These are phyloP conservation scores for Xenops minutus DNA, from an alignment of 2,797 vertebrate species.

Conservation along the genomic window DNA sequence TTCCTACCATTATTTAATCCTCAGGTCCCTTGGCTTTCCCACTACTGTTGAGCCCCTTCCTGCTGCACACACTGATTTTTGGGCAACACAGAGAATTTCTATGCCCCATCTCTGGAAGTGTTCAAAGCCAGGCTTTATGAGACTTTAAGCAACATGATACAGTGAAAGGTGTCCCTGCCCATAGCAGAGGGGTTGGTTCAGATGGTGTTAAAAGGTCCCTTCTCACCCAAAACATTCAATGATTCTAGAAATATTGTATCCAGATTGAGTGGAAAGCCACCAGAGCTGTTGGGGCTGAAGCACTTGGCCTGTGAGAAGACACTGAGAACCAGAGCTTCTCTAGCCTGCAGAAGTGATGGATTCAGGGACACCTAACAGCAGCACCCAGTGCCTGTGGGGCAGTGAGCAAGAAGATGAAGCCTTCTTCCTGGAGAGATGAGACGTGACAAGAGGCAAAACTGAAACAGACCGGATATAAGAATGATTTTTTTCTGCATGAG, in stretches of 20 bases:
- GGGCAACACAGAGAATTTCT: neutral
- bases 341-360: neutral
- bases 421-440: neutral
- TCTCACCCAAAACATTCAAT: neutral
- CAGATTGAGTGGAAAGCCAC: neutral
- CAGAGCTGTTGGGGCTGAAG: neutral
- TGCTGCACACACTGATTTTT: neutral
- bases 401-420: neutral
- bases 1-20: neutral
- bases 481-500: neutral
- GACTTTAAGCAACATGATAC: neutral
- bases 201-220: neutral
- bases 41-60: neutral
- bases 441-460: neutral
- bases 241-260: neutral
- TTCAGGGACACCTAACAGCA: neutral
- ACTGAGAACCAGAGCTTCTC: neutral
- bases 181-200: neutral
- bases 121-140: neutral
- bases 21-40: neutral
- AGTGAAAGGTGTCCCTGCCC: neutral
- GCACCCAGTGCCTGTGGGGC: neutral
- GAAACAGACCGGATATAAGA: neutral
- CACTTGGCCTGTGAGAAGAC: neutral
- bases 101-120: neutral